Conservation (phyloP, 2,113 vertebrate species). For the Phoxinus phoxinus region DNA sequence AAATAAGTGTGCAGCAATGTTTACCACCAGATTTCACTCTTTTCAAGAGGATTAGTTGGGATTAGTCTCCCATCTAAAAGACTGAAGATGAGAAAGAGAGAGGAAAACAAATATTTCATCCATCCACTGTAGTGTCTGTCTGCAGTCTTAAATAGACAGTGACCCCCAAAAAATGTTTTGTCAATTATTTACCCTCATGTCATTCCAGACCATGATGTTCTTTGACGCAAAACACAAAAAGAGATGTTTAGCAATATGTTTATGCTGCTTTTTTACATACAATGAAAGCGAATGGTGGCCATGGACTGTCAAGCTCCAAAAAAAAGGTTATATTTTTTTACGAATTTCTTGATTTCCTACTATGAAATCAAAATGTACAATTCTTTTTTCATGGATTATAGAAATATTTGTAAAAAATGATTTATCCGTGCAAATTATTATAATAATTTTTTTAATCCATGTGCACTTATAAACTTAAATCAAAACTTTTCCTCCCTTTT, state of each 20-base stretch:
- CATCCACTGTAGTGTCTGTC: neutral
- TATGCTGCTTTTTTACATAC: neutral
- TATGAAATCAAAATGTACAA: no score
- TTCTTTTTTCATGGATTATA: no score
- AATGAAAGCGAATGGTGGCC: neutral
- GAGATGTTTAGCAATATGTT: neutral
- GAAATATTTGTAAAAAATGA: no score
- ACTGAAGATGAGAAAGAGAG: neutral
- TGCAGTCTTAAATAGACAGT: neutral
- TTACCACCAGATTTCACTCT: neutral
- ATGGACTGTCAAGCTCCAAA: neutral
- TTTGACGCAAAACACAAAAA: neutral
- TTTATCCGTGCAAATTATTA: no score
- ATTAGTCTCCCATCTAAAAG: conserved; percentile 16
- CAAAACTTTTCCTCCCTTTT: no score
- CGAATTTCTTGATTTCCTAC: neutral
- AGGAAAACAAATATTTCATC: neutral
- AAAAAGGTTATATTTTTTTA: neutral
- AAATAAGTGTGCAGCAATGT: neutral
- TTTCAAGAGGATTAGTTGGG: conserved; percentile 26
- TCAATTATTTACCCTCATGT: neutral
- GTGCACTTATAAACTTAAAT: no score
- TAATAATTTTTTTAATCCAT: no score
- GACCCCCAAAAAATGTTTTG: neutral
- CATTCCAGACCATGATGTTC: neutral